Evolutionary conservation across 2,113 vertebrate genomes (phyloP).

Genomic region (Beaufortia kweichowensis): DNA sequence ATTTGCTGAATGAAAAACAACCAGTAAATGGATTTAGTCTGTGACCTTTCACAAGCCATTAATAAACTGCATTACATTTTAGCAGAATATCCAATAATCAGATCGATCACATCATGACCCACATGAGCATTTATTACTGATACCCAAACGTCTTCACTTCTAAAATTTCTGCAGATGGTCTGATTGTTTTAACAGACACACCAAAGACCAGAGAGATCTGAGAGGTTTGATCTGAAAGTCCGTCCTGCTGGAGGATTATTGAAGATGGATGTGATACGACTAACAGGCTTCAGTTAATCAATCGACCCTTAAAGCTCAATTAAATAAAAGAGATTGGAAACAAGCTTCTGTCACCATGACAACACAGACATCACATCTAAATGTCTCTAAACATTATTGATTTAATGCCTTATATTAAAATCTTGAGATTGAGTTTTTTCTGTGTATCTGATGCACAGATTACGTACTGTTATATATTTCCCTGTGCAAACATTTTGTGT

Average conservation of each 20-base stretch:
- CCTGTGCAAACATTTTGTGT: too few species aligned
- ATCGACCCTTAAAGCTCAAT: slow-evolving; percentile 24
- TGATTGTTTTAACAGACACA: background rate
- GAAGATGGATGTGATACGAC: slow-evolving; percentile 15
- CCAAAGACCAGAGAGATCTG: background rate
- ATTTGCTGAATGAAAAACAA: background rate
- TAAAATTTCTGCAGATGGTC: background rate
- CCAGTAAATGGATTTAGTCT: background rate
- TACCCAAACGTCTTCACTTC: background rate
- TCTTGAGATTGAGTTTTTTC: background rate
- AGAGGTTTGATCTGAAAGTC: background rate
- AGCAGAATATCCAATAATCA: slow-evolving; percentile 6
- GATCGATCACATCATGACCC: background rate
- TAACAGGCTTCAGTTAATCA: slow-evolving; percentile 43
- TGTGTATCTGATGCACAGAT: too few species aligned
- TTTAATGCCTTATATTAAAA: background rate
- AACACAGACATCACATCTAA: background rate
- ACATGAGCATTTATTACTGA: background rate
- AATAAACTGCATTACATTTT: slow-evolving; percentile 1
- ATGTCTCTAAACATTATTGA: background rate
- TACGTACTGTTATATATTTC: too few species aligned
- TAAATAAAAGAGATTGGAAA: background rate
- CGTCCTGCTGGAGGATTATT: background rate
- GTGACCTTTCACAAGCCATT: slow-evolving; percentile 12
- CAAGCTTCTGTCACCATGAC: background rate